Base-by-base conservation (phyloP, 1,140 invertebrate species). In the Lucilia cuprina region DNA sequence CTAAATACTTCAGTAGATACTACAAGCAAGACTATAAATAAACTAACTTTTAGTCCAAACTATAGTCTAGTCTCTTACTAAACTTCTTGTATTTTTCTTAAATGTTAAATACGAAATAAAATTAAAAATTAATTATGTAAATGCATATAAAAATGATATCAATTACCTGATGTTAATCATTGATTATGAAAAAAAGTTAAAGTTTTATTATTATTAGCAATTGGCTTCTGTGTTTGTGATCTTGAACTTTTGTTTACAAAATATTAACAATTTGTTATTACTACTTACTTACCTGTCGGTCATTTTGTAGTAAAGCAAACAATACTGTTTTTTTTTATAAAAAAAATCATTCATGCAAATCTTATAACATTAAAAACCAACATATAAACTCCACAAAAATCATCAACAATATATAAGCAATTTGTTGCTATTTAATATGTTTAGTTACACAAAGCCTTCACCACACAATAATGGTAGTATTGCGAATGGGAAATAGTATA, bases 361-460 rank as follows among this genome's bases (percentile, higher is more conserved):
- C 10, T 70, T 25, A 70, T 7, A 70, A 60, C 0, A 17, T 10
- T 0, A 70, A 70, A 70, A 70, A 70, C n/a, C 14, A 70, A 70
- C 65, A 70, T 70, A 70, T 70, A 70, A 70, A 70, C 65, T 70
- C 65, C 65, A 70, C 65, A 70, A 70, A 70, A 70, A 70, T 70
- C 65, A 70, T 70, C 65, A 70, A 70, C 65, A 70, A 10, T 55
- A 41, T 41, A 21, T 70, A 70, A 70, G 65, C 65, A 21, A 21
- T 70, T 70, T 70, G 3, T 55, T 25, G 65, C 19, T 70, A 55
- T 55, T 41, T 41, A 10, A 41, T 3, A 14, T 70, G 1, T 21
- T 70, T 21, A 70, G 65, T 21, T 70, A 70, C 65, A 70, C 65
- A 70, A 70, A 70, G 65, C 65, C 65, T 70, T 70, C 65, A 70